A percentile compares a stretch with the other conserved stretches of the same genome.
These are phyloP conservation scores for Blastobasis lacticolella DNA, from an alignment of 2,888 invertebrate genomes.

Conservation along the genomic window DNA sequence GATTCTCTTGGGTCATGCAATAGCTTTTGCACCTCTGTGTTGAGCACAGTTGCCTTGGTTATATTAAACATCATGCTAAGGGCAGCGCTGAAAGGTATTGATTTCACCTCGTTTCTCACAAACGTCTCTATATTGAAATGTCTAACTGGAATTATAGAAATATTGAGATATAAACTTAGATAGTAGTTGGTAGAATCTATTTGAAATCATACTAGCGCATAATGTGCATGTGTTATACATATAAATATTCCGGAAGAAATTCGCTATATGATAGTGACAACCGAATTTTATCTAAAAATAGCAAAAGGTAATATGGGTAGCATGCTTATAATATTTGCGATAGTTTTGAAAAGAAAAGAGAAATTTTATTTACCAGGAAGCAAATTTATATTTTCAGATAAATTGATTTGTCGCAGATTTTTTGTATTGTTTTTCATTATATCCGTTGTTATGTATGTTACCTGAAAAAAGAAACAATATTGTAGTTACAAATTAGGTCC, in stretches of 20 bases:
- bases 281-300: background rate
- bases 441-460: conserved; percentile 14
- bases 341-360: background rate
- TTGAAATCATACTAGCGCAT: too few relatives aligned
- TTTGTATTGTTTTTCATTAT: conserved; percentile 4
- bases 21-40: conserved; percentile 11
- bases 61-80: conserved; percentile 4
- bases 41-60: conserved; percentile 6
- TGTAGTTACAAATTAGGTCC: too few relatives aligned
- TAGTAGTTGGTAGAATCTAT: too few relatives aligned
- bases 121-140: background rate
- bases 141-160: background rate
- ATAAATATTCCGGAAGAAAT: background rate
- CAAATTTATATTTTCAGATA: conserved; percentile 1
- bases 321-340: background rate
- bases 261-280: too few relatives aligned
- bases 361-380: conserved; percentile 3
- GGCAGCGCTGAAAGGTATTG: too few relatives aligned
- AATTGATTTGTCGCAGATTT: conserved; percentile 11
- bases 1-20: conserved; percentile 16
- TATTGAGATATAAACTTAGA: too few relatives aligned
- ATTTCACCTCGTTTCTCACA: background rate
- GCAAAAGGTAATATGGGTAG: background rate
- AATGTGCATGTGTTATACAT: background rate
- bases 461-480: conserved; percentile 4